These are phyloP conservation scores for Temnothorax curvispinosus DNA, from an alignment of 1,140 invertebrate genomes.

Conservation along the genomic window DNA sequence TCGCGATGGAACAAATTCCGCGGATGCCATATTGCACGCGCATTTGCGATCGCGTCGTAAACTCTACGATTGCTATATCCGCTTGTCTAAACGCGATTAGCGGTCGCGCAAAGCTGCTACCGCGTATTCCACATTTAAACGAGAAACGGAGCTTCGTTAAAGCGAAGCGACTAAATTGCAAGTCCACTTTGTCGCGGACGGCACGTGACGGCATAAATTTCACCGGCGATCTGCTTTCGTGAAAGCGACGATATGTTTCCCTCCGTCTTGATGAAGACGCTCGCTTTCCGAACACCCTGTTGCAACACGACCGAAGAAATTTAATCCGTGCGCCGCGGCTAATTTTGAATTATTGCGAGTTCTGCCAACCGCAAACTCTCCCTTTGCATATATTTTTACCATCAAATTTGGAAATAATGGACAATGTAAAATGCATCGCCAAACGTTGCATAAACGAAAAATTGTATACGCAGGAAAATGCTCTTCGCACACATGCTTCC, in stretches of 20 bases:
- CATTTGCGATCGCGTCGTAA: neutral
- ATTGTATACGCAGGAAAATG: neutral
- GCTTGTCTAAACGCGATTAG: conserved; percentile 22
- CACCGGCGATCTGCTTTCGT: conserved; percentile 54
- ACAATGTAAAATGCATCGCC: neutral
- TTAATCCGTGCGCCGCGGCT: conserved; percentile 36
- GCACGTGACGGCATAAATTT: conserved; percentile 67
- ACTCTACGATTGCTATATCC: too few species aligned
- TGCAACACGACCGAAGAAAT: conserved; percentile 34
- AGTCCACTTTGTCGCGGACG: conserved; percentile 54
- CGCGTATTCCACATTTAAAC: conserved; percentile 53
- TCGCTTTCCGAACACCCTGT: conserved; percentile 35
- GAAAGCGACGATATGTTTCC: conserved; percentile 52
- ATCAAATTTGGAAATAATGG: conserved; percentile 29
- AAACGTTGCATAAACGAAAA: neutral
- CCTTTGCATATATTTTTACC: neutral
- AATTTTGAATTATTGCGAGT: conserved; percentile 29
- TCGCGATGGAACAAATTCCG: neutral
- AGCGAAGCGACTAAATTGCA: conserved; percentile 50
- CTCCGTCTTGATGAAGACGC: conserved; percentile 11
- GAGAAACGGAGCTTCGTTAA: conserved; percentile 51
- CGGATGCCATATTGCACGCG: too few species aligned
- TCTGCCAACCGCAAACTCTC: conserved; percentile 22
- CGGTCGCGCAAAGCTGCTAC: neutral
- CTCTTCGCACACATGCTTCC: neutral